A percentile compares a stretch with the other conserved stretches of the same genome.
These are phyloP conservation scores for Mus spicilegus DNA, from an alignment of 2,113 vertebrate genomes.

Conservation along the genomic window DNA sequence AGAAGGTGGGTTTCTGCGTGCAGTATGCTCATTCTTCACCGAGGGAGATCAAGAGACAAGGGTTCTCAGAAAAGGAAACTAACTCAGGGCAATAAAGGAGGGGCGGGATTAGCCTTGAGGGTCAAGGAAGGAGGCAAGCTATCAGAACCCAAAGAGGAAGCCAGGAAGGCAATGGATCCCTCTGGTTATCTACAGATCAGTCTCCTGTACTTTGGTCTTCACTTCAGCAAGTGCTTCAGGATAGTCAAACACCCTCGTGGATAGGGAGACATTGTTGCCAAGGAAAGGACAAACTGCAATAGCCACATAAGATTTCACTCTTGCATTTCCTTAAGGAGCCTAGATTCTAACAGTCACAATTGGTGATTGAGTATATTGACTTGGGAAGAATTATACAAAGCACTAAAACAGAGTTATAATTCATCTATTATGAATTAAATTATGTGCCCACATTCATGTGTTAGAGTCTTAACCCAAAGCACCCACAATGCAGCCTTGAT, in stretches of 20 bases:
- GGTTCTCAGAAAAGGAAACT: background rate
- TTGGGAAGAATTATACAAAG: background rate
- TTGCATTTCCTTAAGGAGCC: background rate
- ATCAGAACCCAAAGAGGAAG: background rate
- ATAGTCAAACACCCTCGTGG: background rate
- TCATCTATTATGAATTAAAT: background rate
- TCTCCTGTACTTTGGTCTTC: background rate
- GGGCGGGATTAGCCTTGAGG: constrained; percentile 24
- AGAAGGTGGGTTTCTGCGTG: background rate
- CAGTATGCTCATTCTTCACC: background rate
- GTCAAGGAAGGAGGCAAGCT: background rate
- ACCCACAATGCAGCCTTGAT: background rate
- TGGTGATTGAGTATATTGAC: background rate
- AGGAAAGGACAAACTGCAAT: background rate
- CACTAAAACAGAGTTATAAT: background rate
- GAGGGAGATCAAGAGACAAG: background rate
- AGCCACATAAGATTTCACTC: fast-evolving
- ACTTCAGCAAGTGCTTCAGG: background rate
- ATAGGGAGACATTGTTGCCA: background rate
- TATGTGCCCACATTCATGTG: background rate
- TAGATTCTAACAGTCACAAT: background rate
- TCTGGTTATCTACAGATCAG: background rate
- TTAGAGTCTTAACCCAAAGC: background rate
- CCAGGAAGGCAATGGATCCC: too few species aligned
- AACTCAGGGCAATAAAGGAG: constrained; percentile 58